Base-by-base conservation (phyloP, 2,888 invertebrate genomes). In the Cylindroiulus punctatus region DNA sequence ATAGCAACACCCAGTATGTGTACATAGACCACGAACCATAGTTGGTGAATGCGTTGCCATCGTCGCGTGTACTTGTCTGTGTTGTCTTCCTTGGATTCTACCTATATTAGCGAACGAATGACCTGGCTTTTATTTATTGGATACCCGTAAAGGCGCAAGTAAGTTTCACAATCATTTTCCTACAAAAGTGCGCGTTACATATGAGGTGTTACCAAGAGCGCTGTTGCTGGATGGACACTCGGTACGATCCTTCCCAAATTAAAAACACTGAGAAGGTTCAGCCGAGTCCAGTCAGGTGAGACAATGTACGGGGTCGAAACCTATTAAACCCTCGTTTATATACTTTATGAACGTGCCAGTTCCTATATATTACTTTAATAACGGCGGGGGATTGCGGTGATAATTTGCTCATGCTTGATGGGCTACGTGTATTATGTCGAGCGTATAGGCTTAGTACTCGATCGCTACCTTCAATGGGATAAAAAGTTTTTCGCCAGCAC, bases 231-330 rank as follows among this genome's bases (percentile, higher is more conserved):
- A 17, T 22, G n/a, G 5, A 14, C 47, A 10, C 47, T n/a, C n/a
- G n/a, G n/a, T n/a, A n/a, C n/a, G 47, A 2, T 47, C 47, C 47
- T 22, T 57, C 57, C 57, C n/a, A 40, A 40, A 40, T 14, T 47
- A 47, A 57, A 57, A n/a, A 12, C 22, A 19, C n/a, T 3, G 57
- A 57, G 22, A n/a, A 57, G 57, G 57, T 57, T 5, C 1, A 57
- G 57, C 57, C 57, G 57, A n/a, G 57, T 57, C 57, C 57, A n/a
- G 57, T 57, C 57, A 57, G 57, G 57, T 57, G 57, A 57, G 57
- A 57, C 19, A n/a, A 57, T 4, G 47, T 47, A 47, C 10, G 7
- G 57, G 57, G 57, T 57, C n/a, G 22, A n/a, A 19, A n/a, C 57
- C 57, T 57, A n/a, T n/a, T 57, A 57, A 57, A 57, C 22, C 57